Conservation (phyloP, 2,888 invertebrate genomes). For the Zaprionus obscuricornis region DNA sequence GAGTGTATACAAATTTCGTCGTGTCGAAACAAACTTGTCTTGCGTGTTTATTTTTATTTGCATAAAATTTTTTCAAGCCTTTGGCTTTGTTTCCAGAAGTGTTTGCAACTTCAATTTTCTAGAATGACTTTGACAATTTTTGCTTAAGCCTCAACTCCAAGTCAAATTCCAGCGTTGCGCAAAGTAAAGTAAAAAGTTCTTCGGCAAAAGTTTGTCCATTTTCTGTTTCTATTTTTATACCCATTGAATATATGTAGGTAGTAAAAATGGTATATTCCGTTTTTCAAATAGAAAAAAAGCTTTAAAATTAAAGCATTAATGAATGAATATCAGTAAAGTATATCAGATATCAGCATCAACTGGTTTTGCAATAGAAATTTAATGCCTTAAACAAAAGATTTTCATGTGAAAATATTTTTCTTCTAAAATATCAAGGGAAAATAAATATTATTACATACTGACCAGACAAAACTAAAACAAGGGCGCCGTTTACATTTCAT, state of each 20-base stretch:
- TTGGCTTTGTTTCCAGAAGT: constrained; percentile 50
- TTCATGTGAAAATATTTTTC: too few species aligned
- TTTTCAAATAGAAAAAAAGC: too few species aligned
- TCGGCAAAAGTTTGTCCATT: constrained; percentile 56
- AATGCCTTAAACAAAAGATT: too few species aligned
- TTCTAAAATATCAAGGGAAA: too few species aligned
- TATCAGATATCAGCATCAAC: too few species aligned
- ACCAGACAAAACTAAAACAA: constrained; percentile 63
- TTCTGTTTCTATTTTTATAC: constrained; percentile 50
- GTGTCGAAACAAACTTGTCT: too few species aligned
- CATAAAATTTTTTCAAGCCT: constrained; percentile 39
- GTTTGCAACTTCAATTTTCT: constrained; percentile 51
- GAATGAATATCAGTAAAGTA: too few species aligned
- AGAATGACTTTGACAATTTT: constrained; percentile 63
- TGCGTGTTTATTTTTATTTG: not conserved
- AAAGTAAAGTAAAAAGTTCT: constrained; percentile 35
- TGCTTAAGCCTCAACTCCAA: constrained; percentile 25
- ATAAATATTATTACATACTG: constrained; percentile 33
- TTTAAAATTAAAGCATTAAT: too few species aligned
- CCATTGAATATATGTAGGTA: too few species aligned
- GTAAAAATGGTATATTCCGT: constrained; percentile 25
- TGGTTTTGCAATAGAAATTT: too few species aligned
- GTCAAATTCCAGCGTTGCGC: constrained; percentile 23
- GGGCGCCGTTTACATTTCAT: constrained; percentile 27
- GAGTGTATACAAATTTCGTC: too few species aligned